A percentile compares a stretch with the other conserved stretches of the same genome.
Evolutionary conservation across 2,113 vertebrate species (phyloP).

Genomic region (Cichladusa arquata): DNA sequence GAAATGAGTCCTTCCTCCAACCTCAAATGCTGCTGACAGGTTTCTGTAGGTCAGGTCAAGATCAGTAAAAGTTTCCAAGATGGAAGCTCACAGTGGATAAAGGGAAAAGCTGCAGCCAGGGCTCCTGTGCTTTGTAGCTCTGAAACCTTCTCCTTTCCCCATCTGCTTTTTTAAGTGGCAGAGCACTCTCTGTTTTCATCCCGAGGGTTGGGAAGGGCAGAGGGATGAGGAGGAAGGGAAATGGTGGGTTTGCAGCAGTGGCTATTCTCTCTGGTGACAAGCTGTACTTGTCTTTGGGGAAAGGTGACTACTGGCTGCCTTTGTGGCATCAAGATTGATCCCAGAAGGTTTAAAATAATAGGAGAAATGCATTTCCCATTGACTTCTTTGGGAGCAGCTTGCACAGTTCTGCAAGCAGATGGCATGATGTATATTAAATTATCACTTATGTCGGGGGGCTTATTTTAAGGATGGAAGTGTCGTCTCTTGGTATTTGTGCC

Average conservation of each 20-base stretch:
- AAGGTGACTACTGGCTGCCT: not conserved
- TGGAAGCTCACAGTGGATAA: not conserved
- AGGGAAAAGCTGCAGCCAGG: not conserved
- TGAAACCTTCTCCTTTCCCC: not conserved
- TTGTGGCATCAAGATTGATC: not conserved
- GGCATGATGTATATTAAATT: constrained; percentile 67
- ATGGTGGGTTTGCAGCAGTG: not conserved
- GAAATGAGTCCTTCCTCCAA: not conserved
- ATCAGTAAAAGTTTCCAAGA: not conserved
- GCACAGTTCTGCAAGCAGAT: constrained; percentile 55
- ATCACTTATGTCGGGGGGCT: constrained; percentile 64
- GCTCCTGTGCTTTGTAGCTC: not conserved
- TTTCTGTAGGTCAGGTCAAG: not conserved
- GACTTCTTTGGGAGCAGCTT: constrained; percentile 35
- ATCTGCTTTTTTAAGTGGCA: not conserved
- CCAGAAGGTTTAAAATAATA: not conserved
- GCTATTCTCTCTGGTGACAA: not conserved
- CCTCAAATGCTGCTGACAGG: not conserved
- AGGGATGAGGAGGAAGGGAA: not conserved
- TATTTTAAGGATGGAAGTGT: constrained; percentile 66
- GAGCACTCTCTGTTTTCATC: not conserved
- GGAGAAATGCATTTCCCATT: constrained; percentile 21
- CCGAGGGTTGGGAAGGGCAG: not conserved
- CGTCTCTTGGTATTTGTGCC: constrained; percentile 51
- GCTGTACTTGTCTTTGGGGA: not conserved